Evolutionary conservation across 2,888 invertebrate genomes (phyloP), one percentile per base, ranked within the genome.

Genomic region (Drosophila prolongata): DNA sequence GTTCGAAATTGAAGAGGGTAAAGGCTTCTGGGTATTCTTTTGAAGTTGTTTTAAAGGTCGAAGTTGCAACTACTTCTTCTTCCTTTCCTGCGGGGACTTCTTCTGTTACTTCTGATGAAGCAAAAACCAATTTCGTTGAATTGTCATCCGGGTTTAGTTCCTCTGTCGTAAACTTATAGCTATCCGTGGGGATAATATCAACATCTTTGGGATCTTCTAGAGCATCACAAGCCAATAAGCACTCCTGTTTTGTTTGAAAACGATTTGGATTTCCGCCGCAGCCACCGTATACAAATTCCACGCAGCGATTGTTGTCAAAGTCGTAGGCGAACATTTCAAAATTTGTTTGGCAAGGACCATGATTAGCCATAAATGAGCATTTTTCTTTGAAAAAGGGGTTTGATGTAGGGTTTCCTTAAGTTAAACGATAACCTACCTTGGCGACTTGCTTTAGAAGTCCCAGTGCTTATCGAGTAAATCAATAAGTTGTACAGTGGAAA

Each of bases 181-280:
- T 24, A 24, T 24, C 11, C 3, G 34, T 49, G 11, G 16, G 4
- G 2, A 13, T n/a, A 9, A 37, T 3, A 13, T 19, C 37, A 10
- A 37, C 19, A 11, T 47, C 34, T 38, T 55, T 27, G 5, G 49
- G 34, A 6, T 14, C 19, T 11, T 3, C n/a, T 1, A 38, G 9
- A 14, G 44, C 56, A 50, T 55, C 6, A 24, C 78, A 78, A 14
- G 35, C 44, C 0, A 3, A 1, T 10, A 6, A 14, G 24, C 79
- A 78, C 5, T 64, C 58, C 0, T 24, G 1, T 13, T 54, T 47
- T 1, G 58, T 60, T 1, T 13, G 9, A 38, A 77, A 79, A 1
- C 79, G 80, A 62, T 79, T 79, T 6, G 77, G 50, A 43, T 79
- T 79, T n/a, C 80, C 79, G 1, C 80, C 79, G 24, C 77, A 79